These are phyloP conservation scores for Fistularia tabacaria DNA, from an alignment of 2,797 vertebrate species.

Conservation along the genomic window DNA sequence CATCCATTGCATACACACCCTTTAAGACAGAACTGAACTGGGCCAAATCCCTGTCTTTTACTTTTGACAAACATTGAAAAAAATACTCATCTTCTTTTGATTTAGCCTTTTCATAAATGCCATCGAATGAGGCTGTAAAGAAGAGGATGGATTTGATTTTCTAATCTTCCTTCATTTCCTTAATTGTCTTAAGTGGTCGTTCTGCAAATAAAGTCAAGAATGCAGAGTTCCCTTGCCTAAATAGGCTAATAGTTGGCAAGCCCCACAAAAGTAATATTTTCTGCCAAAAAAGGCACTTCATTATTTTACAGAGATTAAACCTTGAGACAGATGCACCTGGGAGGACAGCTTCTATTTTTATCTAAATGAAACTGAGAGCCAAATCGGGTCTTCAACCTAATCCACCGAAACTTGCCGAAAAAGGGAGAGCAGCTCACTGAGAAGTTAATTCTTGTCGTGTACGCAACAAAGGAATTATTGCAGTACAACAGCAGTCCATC, in stretches of 20 bases:
- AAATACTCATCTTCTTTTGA: conserved; percentile 7
- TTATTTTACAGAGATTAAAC: conserved; percentile 22
- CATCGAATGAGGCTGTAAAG: too few species aligned
- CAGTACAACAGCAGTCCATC: conserved; percentile 51
- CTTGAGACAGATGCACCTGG: conserved; percentile 30
- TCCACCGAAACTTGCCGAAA: conserved; percentile 12
- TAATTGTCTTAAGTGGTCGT: conserved; percentile 15
- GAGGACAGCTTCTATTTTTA: conserved; percentile 25
- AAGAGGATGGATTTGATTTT: background rate
- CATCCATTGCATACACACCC: conserved; percentile 52
- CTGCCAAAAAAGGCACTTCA: conserved; percentile 16
- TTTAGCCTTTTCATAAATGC: background rate
- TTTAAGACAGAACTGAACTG: conserved; percentile 47
- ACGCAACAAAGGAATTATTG: conserved; percentile 8
- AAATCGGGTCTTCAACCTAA: conserved; percentile 6
- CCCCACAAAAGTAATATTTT: conserved; percentile 21
- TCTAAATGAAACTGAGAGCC: conserved; percentile 23
- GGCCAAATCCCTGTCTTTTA: conserved; percentile 56
- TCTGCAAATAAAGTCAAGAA: conserved; percentile 13
- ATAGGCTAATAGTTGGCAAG: conserved; percentile 35
- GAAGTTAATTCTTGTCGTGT: conserved; percentile 16
- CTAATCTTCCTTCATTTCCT: background rate
- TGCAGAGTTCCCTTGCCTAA: conserved; percentile 32
- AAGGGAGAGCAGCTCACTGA: conserved; percentile 8
- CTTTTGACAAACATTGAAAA: conserved; percentile 27